Conservation (phyloP, 2,113 vertebrate species). For the Typhlomys cinereus region DNA sequence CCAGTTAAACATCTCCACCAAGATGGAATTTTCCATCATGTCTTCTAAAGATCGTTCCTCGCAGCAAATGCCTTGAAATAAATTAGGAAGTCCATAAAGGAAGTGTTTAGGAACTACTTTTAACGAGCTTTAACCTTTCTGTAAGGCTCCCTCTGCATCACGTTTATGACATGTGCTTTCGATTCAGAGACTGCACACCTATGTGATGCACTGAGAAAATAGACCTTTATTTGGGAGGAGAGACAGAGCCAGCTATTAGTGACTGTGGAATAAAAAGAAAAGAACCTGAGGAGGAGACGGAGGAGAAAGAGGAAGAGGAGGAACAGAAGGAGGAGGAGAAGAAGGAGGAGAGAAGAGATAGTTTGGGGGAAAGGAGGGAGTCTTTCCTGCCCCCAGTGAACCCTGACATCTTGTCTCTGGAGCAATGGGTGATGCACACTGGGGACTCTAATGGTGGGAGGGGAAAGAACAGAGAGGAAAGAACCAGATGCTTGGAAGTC, state of each 20-base stretch:
- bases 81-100: not conserved
- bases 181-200: not conserved
- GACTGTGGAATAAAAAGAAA: not conserved
- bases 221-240: not conserved
- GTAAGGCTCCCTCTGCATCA: not conserved
- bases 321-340: not conserved
- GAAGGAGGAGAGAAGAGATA: not conserved
- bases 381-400: not conserved
- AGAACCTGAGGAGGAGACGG: not conserved
- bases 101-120: not conserved
- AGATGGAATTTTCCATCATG: not conserved
- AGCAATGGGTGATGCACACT: too few relatives aligned
- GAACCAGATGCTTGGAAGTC: too few relatives aligned
- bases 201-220: not conserved
- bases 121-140: not conserved
- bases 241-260: not conserved
- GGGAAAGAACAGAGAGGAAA: not conserved
- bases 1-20: not conserved
- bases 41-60: not conserved
- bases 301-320: too few relatives aligned
- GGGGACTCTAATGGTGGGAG: too few relatives aligned
- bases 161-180: not conserved
- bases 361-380: not conserved
- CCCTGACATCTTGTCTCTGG: too few relatives aligned
- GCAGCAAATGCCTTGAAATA: not conserved